phyloP scores from a whole-genome alignment of 2,113 vertebrate species.

The Rynchops niger region DNA sequence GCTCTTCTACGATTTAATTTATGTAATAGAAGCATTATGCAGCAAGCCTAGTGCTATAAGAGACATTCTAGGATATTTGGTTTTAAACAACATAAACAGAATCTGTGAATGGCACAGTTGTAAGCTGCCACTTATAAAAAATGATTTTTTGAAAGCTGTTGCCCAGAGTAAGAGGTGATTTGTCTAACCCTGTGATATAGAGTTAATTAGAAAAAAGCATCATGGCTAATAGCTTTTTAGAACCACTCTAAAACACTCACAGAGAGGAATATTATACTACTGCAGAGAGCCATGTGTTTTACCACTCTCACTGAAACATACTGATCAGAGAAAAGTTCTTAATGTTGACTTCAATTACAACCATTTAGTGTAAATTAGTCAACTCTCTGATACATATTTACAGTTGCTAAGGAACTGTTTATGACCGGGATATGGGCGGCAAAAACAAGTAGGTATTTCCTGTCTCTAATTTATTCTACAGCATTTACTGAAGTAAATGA shows the following conservation, averaged over 20 bases:
- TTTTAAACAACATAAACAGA: conserved; percentile 31
- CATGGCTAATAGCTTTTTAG: conserved; percentile 63
- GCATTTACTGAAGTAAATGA: not conserved
- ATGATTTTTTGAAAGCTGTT: conserved; percentile 53
- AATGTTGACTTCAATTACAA: not conserved
- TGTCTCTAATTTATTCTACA: not conserved
- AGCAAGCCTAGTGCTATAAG: not conserved
- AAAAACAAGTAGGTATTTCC: not conserved
- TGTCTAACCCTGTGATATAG: conserved; percentile 45
- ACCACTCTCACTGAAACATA: not conserved
- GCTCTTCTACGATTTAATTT: not conserved
- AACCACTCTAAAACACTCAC: conserved; percentile 48
- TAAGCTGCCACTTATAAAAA: conserved; percentile 58
- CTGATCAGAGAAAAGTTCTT: conserved; percentile 48
- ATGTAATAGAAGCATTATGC: conserved; percentile 3
- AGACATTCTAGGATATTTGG: conserved; percentile 18
- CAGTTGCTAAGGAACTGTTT: not conserved
- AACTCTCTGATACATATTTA: not conserved
- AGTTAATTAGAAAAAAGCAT: conserved; percentile 65
- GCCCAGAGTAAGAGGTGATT: conserved; percentile 33
- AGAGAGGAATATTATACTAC: conserved; percentile 49
- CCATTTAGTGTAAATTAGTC: not conserved
- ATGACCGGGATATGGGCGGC: not conserved
- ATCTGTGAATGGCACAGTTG: conserved; percentile 44
- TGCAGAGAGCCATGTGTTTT: conserved; percentile 53